Evolutionary conservation across 2,888 invertebrate genomes (phyloP).

Genomic region (Patella pellucida): DNA sequence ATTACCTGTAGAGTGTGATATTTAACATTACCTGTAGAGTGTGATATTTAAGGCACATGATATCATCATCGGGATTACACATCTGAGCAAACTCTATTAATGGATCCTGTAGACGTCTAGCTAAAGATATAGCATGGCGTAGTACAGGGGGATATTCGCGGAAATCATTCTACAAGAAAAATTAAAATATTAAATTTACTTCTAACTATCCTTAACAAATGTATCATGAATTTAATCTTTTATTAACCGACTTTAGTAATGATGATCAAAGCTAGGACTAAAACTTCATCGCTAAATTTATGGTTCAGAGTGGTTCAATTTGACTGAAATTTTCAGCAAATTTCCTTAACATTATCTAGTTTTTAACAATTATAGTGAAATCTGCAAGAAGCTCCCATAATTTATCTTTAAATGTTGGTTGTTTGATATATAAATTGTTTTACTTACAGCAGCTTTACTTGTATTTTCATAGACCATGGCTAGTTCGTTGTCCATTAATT

Average conservation of each 20-base stretch:
- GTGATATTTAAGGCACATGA: constrained; percentile 93
- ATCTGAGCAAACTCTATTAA: constrained; percentile 95
- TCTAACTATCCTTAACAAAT: too few species aligned
- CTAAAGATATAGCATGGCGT: constrained; percentile 93
- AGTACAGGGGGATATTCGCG: constrained; percentile 92
- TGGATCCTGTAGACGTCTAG: constrained; percentile 93
- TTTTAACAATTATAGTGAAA: too few species aligned
- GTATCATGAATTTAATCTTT: too few species aligned
- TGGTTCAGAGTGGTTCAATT: too few species aligned
- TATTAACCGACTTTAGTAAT: too few species aligned
- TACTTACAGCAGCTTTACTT: constrained; percentile 81
- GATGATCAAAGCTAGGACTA: too few species aligned
- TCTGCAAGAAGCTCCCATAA: too few species aligned
- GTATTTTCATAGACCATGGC: constrained; percentile 93
- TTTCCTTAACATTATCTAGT: too few species aligned
- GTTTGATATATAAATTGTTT: not conserved
- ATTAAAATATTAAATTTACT: constrained; percentile 7
- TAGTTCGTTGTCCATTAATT: constrained; percentile 93
- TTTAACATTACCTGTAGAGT: constrained; percentile 76
- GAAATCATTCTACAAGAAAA: constrained; percentile 79
- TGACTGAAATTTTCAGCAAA: too few species aligned
- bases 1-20: not conserved
- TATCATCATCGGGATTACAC: constrained; percentile 96
- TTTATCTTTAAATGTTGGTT: too few species aligned
- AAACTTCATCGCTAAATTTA: too few species aligned